phyloP scores from a whole-genome alignment of 1,140 invertebrate genomes.

The Melanaphis sacchari region DNA sequence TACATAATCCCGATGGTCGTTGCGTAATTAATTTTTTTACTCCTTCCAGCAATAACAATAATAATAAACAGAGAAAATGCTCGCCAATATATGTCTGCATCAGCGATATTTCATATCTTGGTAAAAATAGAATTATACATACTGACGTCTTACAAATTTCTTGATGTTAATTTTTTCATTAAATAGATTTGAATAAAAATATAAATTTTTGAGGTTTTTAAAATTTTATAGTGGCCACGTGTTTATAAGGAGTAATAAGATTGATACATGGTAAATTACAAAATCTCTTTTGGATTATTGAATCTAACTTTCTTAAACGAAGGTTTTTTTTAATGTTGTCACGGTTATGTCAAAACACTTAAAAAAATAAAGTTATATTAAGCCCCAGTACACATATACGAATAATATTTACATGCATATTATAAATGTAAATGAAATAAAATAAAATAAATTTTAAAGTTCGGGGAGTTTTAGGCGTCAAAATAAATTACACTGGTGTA shows the following conservation, averaged over 20 bases:
- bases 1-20: background rate
- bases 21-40: slow-evolving; percentile 28
- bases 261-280: background rate
- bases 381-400: background rate
- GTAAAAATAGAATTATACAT: slow-evolving; percentile 43
- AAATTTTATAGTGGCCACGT: background rate
- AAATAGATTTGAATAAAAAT: slow-evolving; percentile 2
- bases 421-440: background rate
- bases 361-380: slow-evolving; percentile 29
- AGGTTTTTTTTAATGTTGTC: background rate
- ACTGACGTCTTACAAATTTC: slow-evolving; percentile 30
- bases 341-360: background rate
- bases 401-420: background rate
- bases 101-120: slow-evolving; percentile 35
- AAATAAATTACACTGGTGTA: slow-evolving; percentile 48
- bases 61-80: slow-evolving; percentile 45
- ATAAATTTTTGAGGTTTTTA: background rate
- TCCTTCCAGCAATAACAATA: slow-evolving; percentile 42
- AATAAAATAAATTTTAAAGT: slow-evolving; percentile 30
- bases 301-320: background rate
- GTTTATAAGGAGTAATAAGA: background rate
- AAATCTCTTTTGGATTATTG: background rate
- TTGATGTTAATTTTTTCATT: slow-evolving; percentile 19
- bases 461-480: background rate
- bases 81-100: slow-evolving; percentile 36